Percentiles rank a stretch among this genome's conserved stretches.
Conservation (phyloP, 2,888 invertebrate species). For the Alviniconcha strummeri region DNA sequence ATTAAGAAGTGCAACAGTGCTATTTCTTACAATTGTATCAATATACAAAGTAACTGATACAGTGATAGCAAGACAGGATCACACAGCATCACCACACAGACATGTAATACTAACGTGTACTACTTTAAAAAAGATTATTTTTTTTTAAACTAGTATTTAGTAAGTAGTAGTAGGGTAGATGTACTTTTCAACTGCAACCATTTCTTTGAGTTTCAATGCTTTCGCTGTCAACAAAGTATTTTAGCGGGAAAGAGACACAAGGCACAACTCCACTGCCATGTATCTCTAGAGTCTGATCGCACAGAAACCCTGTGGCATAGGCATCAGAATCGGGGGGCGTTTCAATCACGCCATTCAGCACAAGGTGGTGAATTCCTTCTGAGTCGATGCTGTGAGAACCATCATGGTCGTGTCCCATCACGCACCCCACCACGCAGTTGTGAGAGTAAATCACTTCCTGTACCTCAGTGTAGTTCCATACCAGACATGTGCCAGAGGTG, state of each 20-base stretch:
- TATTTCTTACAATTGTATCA: no score
- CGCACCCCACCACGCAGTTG: constrained; percentile 67
- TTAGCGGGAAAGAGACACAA: constrained; percentile 42
- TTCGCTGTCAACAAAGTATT: constrained; percentile 27
- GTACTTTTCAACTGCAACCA: no score
- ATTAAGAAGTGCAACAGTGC: no score
- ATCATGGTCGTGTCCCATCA: constrained; percentile 72
- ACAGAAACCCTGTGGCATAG: constrained; percentile 66
- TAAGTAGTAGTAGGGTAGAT: no score
- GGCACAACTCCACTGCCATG: constrained; percentile 57
- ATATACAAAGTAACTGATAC: no score
- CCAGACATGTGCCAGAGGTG: constrained; percentile 51
- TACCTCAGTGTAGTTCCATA: constrained; percentile 72
- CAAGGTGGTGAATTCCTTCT: constrained; percentile 69
- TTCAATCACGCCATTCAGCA: constrained; percentile 70
- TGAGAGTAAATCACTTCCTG: constrained; percentile 61
- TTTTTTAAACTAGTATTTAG: no score
- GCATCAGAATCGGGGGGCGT: constrained; percentile 55
- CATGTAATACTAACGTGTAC: no score
- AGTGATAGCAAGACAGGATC: no score
- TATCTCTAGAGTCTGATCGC: constrained; percentile 56
- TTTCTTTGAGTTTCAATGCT: no score
- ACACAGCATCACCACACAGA: no score
- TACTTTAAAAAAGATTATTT: no score
- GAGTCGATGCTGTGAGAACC: constrained; percentile 65